phyloP scores from a whole-genome alignment of 2,113 vertebrate species.

The Perognathus longimembris region DNA sequence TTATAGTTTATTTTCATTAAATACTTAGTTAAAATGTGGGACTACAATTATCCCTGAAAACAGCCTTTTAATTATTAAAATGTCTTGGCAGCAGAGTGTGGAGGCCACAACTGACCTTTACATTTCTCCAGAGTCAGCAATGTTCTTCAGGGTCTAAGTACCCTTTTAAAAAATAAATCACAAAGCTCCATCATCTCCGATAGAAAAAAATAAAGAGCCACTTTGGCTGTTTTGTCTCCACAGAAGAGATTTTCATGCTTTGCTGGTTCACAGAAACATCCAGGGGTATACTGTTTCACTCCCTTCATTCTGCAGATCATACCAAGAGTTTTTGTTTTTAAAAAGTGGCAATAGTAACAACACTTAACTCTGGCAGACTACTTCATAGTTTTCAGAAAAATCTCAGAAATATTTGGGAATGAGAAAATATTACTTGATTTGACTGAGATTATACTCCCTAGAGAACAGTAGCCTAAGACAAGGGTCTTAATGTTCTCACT shows the following conservation, averaged over 20 bases:
- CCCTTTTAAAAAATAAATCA: constrained; percentile 68
- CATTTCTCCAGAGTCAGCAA: constrained; percentile 73
- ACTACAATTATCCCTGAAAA: constrained; percentile 68
- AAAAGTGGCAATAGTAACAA: background rate
- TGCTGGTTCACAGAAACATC: background rate
- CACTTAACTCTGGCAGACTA: background rate
- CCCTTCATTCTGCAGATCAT: background rate
- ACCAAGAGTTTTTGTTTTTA: background rate
- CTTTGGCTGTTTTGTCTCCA: background rate
- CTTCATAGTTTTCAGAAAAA: background rate
- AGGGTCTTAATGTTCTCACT: background rate
- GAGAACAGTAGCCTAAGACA: background rate
- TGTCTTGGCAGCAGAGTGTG: constrained; percentile 33
- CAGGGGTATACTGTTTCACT: background rate
- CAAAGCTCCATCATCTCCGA: background rate
- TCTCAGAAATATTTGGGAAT: constrained; percentile 6
- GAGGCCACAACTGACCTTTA: constrained; percentile 66
- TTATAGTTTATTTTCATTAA: constrained; percentile 73
- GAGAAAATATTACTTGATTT: background rate
- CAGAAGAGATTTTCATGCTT: background rate
- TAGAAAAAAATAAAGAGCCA: background rate
- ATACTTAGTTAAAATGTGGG: constrained; percentile 66
- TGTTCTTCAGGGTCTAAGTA: constrained; percentile 62
- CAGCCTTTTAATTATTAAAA: constrained; percentile 71
- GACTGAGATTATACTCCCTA: background rate